Evolutionary conservation across 1,140 invertebrate genomes (phyloP), one percentile per base, ranked within the genome.

Genomic region (Bathynomus jamesi): DNA sequence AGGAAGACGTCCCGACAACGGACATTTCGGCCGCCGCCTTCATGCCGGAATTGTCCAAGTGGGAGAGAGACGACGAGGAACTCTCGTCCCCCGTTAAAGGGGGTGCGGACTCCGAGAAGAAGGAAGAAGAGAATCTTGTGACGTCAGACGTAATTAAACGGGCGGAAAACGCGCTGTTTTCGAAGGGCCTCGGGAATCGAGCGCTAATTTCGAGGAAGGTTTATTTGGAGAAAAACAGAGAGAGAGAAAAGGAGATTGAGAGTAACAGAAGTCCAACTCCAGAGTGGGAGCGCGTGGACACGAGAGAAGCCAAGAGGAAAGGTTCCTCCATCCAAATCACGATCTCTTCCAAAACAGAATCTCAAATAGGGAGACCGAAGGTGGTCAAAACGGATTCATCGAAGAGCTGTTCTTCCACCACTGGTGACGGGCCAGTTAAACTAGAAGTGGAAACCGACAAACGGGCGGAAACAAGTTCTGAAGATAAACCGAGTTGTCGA

Each of bases 1-100:
- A 53, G 13, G 28, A 67, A 71, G 80, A 68, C 63, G 30, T 27
- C 70, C 61, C 32, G 62, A 74, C 78, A 53, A 62, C 76, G 40
- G 67, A 62, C 13, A 82, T 83, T 27, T 84, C 85, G 69, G 84
- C 87, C 63, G 72, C 87, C 8, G 87, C 87, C 11, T 85, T 85
- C 7, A 66, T 89, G 21, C 92, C 92, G 0, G 89, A 91, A 79
- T 82, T 89, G 61, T 94, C 92, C 10, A 95, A 94, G 81, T 95
- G 93, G 93, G 93, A 95, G 83, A 83, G 90, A 13, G 92, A 94
- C 17, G 40, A 53, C 13, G 82, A 82, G 17, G 88, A 88, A 3
- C 75, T 79, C 4, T 28, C 66, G 7, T 40, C 63, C 4, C 72
- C 66, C 32, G 62, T 67, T 17, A 75, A 69, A 65, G 28, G 28